Conservation (phyloP, 2,113 vertebrate species). For the Alouatta palliata region DNA sequence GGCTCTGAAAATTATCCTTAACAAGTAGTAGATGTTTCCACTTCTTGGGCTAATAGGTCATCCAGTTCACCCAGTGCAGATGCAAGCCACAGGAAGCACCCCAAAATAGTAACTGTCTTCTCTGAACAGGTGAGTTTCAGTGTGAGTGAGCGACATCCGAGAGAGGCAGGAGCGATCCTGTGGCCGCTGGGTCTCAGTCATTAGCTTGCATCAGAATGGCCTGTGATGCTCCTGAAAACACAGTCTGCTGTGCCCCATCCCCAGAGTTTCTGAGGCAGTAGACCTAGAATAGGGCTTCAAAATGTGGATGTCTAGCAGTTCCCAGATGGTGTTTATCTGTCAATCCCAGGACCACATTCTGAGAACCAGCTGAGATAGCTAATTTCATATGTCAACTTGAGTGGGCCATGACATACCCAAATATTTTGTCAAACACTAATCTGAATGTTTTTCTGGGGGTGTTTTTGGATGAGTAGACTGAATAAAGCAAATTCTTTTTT, state of each 20-base stretch:
- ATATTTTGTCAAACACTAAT: neutral
- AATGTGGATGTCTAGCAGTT: neutral
- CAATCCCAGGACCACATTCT: too few species aligned
- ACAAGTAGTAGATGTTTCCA: neutral
- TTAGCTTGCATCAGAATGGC: neutral
- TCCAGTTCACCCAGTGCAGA: neutral
- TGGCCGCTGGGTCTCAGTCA: fast-evolving
- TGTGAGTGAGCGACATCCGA: neutral
- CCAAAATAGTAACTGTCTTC: neutral
- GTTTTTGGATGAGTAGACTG: neutral
- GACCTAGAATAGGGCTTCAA: neutral
- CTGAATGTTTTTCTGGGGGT: neutral
- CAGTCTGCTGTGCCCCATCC: neutral
- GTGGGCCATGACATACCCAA: fast-evolving
- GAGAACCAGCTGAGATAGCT: neutral
- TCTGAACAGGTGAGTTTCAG: neutral
- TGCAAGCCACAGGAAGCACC: neutral
- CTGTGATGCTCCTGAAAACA: neutral
- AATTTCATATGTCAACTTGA: neutral
- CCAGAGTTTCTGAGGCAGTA: neutral
- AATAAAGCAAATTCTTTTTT: neutral
- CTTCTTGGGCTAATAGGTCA: neutral
- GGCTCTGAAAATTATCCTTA: neutral
- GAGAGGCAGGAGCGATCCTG: neutral
- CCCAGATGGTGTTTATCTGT: neutral